Base-by-base conservation (phyloP, 2,113 vertebrate species). In the Oreochromis niloticus region DNA sequence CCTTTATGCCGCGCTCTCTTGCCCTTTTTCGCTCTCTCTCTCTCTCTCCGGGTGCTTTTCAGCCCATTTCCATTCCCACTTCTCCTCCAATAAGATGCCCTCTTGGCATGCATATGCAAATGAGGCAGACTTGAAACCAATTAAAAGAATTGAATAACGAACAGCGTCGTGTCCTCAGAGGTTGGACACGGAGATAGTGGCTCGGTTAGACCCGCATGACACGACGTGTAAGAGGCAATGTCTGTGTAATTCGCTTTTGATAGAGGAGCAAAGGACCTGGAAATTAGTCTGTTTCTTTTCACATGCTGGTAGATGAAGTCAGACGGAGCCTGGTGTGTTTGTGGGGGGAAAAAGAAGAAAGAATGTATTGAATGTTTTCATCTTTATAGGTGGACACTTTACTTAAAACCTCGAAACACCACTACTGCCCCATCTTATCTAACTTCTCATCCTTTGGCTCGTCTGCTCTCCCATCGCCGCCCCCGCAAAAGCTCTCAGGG, bases 61-160 rank as follows among this genome's bases (percentile, higher is more conserved):
- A 91, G 27, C 30, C 52, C 68, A 48, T 87, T 93, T 89, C 73
- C 41, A 92, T 94, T 93, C 90, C 92, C 87, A 93, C 80, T 90
- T 92, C 89, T 93, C 75, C 55, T 89, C 92, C 89, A 93, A 90
- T 92, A 81, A 94, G 93, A 94, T 90, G 87, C 79, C 87, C 94
- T 86, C 87, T 89, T 89, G 82, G 84, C 87, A 90, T 92, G 89
- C 91, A 95, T 88, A 94, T 94, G 95, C 92, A 95, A 95, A 95
- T 84, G 88, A 90, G 81, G 57, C 66, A 71, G 88, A 92, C 91
- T 94, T 93, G 86, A 95, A 91, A 94, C 88, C 93, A 94, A 93
- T 93, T 94, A 93, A 91, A 80, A 52, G 73, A 83, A 87, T 27
- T 84, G 68, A 94, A 93, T 88, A 88, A 92, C 43, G n/a, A 88